phyloP scores from a whole-genome alignment of 35 echinoderm and acorn worm genomes.

The Lytechinus pictus region DNA sequence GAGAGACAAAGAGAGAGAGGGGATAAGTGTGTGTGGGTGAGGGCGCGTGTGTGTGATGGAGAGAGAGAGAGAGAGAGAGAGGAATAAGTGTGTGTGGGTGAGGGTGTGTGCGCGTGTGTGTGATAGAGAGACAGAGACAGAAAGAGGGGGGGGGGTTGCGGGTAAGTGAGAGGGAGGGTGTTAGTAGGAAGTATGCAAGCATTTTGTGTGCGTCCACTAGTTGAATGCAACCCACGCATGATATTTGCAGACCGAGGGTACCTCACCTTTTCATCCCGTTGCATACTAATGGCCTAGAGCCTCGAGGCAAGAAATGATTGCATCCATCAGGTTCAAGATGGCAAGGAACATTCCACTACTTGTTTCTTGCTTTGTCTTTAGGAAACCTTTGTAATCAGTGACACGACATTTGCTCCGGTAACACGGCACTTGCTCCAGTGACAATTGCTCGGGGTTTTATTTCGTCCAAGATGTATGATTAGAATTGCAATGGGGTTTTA shows the following conservation, averaged over 20 bases:
- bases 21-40: neutral
- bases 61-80: neutral
- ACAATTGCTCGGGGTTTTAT: too few relatives aligned
- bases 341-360: neutral
- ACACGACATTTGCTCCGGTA: too few relatives aligned
- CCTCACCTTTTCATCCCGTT: neutral
- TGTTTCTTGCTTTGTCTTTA: slow-evolving; percentile 27
- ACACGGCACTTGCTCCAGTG: too few relatives aligned
- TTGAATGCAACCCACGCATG: slow-evolving; percentile 27
- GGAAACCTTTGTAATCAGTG: too few relatives aligned
- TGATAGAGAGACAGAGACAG: neutral
- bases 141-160: neutral
- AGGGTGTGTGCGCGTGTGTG: too few relatives aligned
- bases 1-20: neutral
- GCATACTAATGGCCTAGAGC: slow-evolving; percentile 20
- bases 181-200: neutral
- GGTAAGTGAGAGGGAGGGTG: neutral
- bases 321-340: slow-evolving; percentile 47
- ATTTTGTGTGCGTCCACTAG: neutral
- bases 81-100: too few relatives aligned
- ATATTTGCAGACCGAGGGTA: neutral
- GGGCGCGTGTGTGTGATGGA: too few relatives aligned
- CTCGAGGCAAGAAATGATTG: slow-evolving; percentile 21
- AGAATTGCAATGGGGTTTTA: too few relatives aligned
- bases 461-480: too few relatives aligned